Conservation (phyloP, 1,140 invertebrate genomes). For the Lepidostoma basale region DNA sequence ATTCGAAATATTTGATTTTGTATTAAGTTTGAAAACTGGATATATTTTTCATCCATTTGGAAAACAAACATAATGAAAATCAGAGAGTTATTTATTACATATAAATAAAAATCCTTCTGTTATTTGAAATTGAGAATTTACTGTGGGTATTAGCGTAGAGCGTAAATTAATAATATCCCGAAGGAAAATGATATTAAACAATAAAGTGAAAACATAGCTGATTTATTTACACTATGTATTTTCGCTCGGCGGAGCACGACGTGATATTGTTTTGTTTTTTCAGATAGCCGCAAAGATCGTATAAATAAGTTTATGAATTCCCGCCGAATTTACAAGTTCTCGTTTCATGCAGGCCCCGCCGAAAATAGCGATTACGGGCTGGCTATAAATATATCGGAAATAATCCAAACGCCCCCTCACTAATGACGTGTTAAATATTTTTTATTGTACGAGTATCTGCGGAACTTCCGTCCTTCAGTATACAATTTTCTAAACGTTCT, state of each 20-base stretch:
- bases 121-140: no score
- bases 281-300: neutral
- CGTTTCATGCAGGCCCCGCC: neutral
- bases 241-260: neutral
- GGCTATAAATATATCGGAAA: slow-evolving; percentile 23
- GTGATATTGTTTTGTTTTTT: neutral
- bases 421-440: slow-evolving; percentile 27
- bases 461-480: neutral
- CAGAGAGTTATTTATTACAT: no score
- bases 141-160: no score
- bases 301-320: slow-evolving; percentile 19
- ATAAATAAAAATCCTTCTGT: no score
- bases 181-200: neutral
- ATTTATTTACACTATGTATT: neutral
- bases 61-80: no score
- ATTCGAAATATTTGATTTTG: no score
- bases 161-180: no score
- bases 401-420: neutral
- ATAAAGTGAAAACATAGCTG: neutral
- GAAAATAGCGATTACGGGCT: slow-evolving; percentile 13
- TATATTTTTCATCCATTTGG: no score
- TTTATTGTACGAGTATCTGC: slow-evolving; percentile 17
- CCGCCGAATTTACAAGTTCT: slow-evolving; percentile 1
- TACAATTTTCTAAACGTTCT: neutral
- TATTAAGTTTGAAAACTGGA: no score